Conservation (phyloP, 2,113 vertebrate species). For the Varanus salvator region DNA sequence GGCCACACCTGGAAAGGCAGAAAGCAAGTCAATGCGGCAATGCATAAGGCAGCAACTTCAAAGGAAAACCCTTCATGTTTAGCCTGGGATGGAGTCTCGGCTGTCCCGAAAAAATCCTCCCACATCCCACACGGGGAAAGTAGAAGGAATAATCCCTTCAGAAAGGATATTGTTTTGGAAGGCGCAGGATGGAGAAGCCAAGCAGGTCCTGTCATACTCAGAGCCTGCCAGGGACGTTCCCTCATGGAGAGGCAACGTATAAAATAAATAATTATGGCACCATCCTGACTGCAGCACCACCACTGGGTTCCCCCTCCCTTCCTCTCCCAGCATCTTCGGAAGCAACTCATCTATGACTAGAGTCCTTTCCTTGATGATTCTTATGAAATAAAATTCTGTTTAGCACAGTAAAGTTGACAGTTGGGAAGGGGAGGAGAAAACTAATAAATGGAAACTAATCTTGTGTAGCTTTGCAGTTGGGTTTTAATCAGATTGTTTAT, state of each 20-base stretch:
- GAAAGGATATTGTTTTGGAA: not conserved
- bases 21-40: not conserved
- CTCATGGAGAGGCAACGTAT: not conserved
- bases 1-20: slow-evolving; percentile 78
- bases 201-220: not conserved
- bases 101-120: not conserved
- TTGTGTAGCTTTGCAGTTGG: not conserved
- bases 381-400: not conserved
- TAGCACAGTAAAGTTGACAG: not conserved
- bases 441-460: not conserved
- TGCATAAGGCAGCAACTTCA: not conserved
- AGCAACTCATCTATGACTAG: too few species aligned
- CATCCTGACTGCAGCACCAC: not conserved
- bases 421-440: not conserved
- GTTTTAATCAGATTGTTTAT: too few species aligned
- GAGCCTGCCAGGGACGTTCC: not conserved
- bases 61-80: not conserved
- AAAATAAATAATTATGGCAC: not conserved
- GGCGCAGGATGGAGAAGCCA: too few species aligned
- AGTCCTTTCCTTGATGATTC: not conserved
- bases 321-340: not conserved
- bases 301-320: not conserved
- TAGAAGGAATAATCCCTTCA: not conserved
- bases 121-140: not conserved
- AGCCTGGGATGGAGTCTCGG: fast-evolving